These are phyloP conservation scores for Aurelia coerulea DNA, from an alignment of 30 jellyfish, hydroid and myxozoan genomes.

Conservation along the genomic window DNA sequence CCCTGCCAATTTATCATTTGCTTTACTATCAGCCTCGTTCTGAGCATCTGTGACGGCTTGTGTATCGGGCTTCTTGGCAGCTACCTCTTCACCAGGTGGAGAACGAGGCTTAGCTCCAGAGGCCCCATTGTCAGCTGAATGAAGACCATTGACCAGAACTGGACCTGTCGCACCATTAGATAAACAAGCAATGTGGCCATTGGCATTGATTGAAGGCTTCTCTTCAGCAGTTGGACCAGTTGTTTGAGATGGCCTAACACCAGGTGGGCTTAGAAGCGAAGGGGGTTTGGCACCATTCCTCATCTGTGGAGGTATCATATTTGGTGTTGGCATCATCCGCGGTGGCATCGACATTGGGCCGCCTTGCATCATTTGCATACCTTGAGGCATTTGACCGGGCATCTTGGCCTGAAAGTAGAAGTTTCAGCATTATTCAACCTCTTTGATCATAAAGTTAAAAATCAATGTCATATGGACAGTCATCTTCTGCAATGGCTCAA, in stretches of 20 bases:
- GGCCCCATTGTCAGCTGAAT: too few species aligned
- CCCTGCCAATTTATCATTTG: conserved; percentile 19
- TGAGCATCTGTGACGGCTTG: neutral
- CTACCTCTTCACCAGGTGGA: conserved; percentile 4
- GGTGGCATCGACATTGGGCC: neutral
- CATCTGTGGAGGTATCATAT: neutral
- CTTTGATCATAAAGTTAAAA: too few species aligned
- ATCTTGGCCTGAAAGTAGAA: neutral
- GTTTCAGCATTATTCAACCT: neutral
- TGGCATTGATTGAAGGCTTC: neutral
- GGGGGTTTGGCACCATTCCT: conserved; percentile 4
- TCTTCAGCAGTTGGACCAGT: neutral
- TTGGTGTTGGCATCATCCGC: conserved; percentile 17
- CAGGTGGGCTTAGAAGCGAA: neutral
- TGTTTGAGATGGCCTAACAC: neutral
- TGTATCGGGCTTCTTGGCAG: conserved; percentile 9
- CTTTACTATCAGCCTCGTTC: neutral
- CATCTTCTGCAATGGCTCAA: too few species aligned
- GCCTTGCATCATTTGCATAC: neutral
- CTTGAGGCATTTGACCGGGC: neutral
- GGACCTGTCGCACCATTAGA: neutral
- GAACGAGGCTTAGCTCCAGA: too few species aligned
- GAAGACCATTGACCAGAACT: too few species aligned
- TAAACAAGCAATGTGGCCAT: neutral
- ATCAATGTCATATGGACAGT: too few species aligned